Base-by-base conservation (phyloP, 2,113 vertebrate genomes). In the Mungos mungo region DNA sequence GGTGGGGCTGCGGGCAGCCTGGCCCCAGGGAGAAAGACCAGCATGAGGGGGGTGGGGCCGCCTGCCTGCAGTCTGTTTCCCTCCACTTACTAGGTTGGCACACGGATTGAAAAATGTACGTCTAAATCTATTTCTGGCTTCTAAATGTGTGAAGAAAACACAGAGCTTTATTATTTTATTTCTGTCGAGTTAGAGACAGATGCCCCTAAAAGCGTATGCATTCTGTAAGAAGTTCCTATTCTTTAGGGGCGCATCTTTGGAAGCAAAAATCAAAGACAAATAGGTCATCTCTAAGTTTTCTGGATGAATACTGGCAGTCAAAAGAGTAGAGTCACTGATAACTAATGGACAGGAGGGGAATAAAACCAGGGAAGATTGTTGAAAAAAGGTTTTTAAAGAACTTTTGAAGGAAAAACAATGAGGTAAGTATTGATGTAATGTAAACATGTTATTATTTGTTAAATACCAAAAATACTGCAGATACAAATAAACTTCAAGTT, bases 121-220 rank as follows among this genome's bases (percentile, higher is more conserved):
- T 97, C 91, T 97, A 80, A 93, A 96, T 97, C 33, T 97, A 98
- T 98, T 98, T 98, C 96, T 97, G 92, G 96, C 86, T 98, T 97
- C 96, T 95, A 94, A 86, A 94, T 97, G 90, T 92, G 96, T 29
- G 96, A 98, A 98, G 97, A 98, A 98, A 98, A 98, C 80, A 96
- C 94, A 92, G 66, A 4, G 76, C 93, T 98, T 92, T 95, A 97
- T 98, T 96, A 91, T 84, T 96, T 98, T 92, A 25, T 96, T 98
- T 97, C 85, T 96, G 92, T 97, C 82, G 85, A 90, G 94, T 89
- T 82, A 97, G 97, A 98, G 97, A 98, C 97, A 98, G 97, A 98
- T 98, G 92, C 95, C 79, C 88, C 63, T 52, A 50, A 69, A 69
- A 92, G 90, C 27, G 47, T 74, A 94, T 92, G 93, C 86, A 66